These are phyloP conservation scores for Drosophila aff. DNA, from an alignment of 1,140 invertebrate species.

Conservation along the genomic window DNA sequence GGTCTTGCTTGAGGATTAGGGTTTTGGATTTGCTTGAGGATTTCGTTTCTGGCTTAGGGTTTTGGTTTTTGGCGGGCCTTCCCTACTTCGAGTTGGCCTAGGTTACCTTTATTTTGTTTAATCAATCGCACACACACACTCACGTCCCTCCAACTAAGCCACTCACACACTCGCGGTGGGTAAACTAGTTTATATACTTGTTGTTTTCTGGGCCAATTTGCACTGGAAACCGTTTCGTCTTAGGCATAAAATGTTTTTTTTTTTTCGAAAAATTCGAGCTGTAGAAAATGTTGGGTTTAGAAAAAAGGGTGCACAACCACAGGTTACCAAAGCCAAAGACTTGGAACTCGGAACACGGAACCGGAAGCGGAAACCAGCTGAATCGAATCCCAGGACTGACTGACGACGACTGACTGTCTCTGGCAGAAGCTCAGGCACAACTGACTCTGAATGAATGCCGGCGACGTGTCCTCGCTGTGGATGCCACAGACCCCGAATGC, in stretches of 20 bases:
- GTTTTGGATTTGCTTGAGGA: not conserved
- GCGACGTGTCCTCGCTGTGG: conserved; percentile 70
- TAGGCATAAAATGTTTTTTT: conserved; percentile 40
- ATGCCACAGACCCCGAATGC: conserved; percentile 50
- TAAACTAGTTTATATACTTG: conserved; percentile 45
- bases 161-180: conserved; percentile 14
- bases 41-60: conserved; percentile 5
- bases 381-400: conserved; percentile 29
- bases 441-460: conserved; percentile 61
- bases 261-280: conserved; percentile 52
- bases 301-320: conserved; percentile 72
- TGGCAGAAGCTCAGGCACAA: conserved; percentile 76
- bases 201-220: conserved; percentile 54
- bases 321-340: conserved; percentile 52
- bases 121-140: conserved; percentile 65
- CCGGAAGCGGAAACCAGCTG: conserved; percentile 40
- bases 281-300: conserved; percentile 50
- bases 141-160: not conserved
- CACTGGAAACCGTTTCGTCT: conserved; percentile 54
- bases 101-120: conserved; percentile 77
- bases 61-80: conserved; percentile 34
- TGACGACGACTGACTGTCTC: conserved; percentile 62
- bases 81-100: conserved; percentile 68
- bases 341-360: conserved; percentile 35
- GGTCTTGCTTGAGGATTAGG: conserved; percentile 13